Percentiles rank a stretch among this genome's conserved stretches.
Conservation (phyloP, 2,888 invertebrate genomes). For the Tupiocoris notatus region DNA sequence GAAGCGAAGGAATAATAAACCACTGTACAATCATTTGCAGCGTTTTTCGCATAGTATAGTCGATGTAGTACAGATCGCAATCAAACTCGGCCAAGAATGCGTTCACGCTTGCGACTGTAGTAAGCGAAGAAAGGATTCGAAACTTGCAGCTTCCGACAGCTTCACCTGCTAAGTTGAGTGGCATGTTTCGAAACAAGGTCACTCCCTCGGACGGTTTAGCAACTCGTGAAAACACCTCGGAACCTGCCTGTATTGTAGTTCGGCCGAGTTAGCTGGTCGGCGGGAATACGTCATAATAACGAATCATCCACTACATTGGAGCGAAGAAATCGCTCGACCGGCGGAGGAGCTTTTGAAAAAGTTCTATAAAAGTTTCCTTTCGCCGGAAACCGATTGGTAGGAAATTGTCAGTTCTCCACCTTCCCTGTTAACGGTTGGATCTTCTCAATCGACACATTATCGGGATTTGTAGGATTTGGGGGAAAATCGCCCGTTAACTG, state of each 20-base stretch:
- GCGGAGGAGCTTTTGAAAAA: background rate
- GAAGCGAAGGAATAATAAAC: no score
- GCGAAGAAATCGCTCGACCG: background rate
- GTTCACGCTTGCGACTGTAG: no score
- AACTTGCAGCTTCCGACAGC: no score
- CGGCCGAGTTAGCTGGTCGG: background rate
- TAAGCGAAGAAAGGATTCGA: no score
- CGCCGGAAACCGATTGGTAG: background rate
- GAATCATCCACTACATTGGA: background rate
- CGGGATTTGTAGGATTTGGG: no score
- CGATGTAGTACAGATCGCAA: no score
- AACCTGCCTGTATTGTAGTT: background rate
- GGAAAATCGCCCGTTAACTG: no score
- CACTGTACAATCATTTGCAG: no score
- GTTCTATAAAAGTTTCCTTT: background rate
- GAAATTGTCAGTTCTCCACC: background rate
- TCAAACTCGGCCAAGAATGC: no score
- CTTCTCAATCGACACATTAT: no score
- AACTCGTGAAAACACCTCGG: background rate
- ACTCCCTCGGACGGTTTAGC: background rate
- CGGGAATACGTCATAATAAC: background rate
- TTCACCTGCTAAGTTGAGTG: background rate
- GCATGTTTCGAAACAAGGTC: background rate
- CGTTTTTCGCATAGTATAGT: no score
- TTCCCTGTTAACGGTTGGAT: no score